These are phyloP conservation scores for Sycophila sp. DNA, from an alignment of 1,140 invertebrate genomes.

Conservation along the genomic window DNA sequence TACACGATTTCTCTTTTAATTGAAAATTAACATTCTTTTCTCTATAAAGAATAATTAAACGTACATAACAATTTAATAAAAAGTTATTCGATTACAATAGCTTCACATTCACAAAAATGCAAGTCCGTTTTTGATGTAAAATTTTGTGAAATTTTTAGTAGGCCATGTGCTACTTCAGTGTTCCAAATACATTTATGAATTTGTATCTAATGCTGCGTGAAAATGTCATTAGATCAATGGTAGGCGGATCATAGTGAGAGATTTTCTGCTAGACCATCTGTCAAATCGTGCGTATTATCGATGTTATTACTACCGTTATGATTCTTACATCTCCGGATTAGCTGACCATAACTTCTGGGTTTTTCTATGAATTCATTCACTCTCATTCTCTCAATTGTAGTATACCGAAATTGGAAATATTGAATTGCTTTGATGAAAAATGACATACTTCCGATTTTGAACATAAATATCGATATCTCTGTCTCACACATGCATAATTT, in stretches of 20 bases:
- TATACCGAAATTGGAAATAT: background rate
- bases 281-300: background rate
- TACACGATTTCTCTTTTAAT: too few species aligned
- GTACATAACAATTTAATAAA: too few species aligned
- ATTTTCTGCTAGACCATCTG: constrained; percentile 28
- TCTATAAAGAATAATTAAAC: too few species aligned
- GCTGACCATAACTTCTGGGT: background rate
- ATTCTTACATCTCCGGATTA: background rate
- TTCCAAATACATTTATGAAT: background rate
- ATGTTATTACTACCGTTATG: constrained; percentile 22
- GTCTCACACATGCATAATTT: too few species aligned
- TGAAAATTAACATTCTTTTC: too few species aligned
- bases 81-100: too few species aligned
- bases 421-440: too few species aligned
- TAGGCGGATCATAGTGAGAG: background rate
- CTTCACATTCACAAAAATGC: background rate
- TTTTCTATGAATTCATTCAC: background rate
- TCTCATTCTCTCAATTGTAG: background rate
- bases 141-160: too few species aligned
- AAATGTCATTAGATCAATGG: background rate
- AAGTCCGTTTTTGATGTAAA: background rate
- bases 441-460: too few species aligned
- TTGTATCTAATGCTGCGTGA: background rate
- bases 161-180: background rate
- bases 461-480: too few species aligned